phyloP scores from a whole-genome alignment of 2,113 vertebrate species.

The Capricornis sumatraensis region DNA sequence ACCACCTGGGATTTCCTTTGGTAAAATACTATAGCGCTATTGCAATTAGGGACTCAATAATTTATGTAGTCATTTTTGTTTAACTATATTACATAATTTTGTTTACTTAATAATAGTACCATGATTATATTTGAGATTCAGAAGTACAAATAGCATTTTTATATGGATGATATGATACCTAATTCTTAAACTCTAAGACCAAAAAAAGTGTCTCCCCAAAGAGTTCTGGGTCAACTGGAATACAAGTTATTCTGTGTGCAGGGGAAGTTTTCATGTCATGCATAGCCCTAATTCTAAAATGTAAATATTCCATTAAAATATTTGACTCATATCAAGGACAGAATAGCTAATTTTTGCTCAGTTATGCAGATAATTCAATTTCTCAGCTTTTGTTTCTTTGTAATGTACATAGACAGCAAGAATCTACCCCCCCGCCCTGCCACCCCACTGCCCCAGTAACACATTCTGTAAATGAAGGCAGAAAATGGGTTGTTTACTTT shows the following conservation, averaged over 20 bases:
- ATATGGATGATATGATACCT: not conserved
- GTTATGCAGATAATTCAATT: not conserved
- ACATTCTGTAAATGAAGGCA: constrained; percentile 1
- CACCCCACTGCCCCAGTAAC: not conserved
- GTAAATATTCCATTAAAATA: not conserved
- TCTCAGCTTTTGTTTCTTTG: not conserved
- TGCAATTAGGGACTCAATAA: not conserved
- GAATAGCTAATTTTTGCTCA: constrained; percentile 22
- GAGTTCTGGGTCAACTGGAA: not conserved
- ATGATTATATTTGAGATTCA: not conserved
- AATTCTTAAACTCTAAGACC: not conserved
- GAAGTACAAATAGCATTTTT: not conserved
- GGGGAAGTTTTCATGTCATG: not conserved
- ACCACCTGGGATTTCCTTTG: not conserved
- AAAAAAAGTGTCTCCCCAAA: not conserved
- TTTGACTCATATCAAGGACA: not conserved
- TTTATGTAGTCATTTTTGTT: not conserved
- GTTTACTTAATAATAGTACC: not conserved
- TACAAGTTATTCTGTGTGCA: not conserved
- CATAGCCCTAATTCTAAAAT: not conserved
- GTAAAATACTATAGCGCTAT: not conserved
- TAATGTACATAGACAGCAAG: not conserved
- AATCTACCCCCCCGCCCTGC: not conserved
- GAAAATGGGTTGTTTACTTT: constrained; percentile 13
- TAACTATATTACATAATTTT: not conserved